These are phyloP conservation scores for Cyclura pinguis DNA, from an alignment of 2,797 vertebrate genomes.

Conservation along the genomic window DNA sequence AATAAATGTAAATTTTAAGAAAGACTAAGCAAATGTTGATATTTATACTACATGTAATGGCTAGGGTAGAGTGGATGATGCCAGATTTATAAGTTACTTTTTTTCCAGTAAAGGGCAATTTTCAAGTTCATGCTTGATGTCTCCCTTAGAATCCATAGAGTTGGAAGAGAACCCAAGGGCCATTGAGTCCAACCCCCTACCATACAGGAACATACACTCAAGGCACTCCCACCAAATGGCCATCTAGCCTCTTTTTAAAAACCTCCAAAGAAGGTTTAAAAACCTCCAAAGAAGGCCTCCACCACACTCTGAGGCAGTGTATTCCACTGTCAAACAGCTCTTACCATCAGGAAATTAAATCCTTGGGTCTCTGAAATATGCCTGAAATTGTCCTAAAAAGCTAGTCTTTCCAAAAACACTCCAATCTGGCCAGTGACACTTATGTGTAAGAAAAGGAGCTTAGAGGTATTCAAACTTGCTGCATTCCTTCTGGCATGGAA, in stretches of 20 bases:
- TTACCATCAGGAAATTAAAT: not conserved
- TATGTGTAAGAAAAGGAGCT: not conserved
- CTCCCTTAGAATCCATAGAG: not conserved
- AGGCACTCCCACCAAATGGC: no score
- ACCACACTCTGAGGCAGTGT: no score
- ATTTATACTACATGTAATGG: conserved; percentile 2
- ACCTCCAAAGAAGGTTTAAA: no score
- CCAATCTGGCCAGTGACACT: not conserved
- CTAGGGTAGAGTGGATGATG: not conserved
- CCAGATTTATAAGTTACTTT: not conserved
- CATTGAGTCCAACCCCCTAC: no score
- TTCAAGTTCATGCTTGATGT: not conserved
- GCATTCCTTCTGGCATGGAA: not conserved
- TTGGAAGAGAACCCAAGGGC: no score
- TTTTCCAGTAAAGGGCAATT: not conserved
- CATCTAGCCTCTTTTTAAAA: no score
- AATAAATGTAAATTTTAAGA: no score
- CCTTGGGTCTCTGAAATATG: not conserved
- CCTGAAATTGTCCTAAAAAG: not conserved
- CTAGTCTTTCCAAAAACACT: not conserved
- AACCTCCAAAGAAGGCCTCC: no score
- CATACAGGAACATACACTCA: no score
- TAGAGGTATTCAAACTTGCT: not conserved
- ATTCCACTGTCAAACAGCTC: no score
- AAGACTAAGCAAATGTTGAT: conserved; percentile 6